Base-by-base conservation (phyloP, 2,797 vertebrate genomes). In the Selene dorsalis region DNA sequence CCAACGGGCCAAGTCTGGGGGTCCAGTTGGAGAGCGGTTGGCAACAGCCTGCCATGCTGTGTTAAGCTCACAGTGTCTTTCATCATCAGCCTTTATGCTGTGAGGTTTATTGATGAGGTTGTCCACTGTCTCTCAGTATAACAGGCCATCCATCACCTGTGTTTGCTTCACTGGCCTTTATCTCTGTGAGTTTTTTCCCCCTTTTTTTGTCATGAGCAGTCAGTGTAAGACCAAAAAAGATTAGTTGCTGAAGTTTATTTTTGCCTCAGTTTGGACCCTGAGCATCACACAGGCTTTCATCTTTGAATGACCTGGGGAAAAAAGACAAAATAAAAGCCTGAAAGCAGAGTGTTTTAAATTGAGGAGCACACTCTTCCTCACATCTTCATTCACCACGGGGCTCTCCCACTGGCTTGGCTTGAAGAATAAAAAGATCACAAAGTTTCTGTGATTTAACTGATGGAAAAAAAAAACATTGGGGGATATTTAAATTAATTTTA, bases 251-350 rank as follows among this genome's bases (percentile, higher is more conserved):
- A 88, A 82, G 70, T 77, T 79, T 84, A 56, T 70, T 50, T 77
- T 85, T 56, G 79, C 79, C 57, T 83, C 72, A 77, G 82, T 47
- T 56, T 75, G 72, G 77, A 88, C 52, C 35, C 65, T 53, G 64
- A 86, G 88, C 77, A 50, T 84, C 83, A 74, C 64, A 41, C 57
- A 78, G 28, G 86, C 92, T 93, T 91, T 91, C 64, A 91, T 92
- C 91, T 88, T 73, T 61, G 57, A 87, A 90, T 77, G 73, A 87
- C 91, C 90, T 8, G 64, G 58, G 87, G 90, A 79, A 84, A n/a
- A 88, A 81, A 71, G 45, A 79, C 58, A 83, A 89, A 93, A 87
- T 84, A 83, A 89, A 90, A 91, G 57, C 86, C 90, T 85, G 60
- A 79, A 74, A 93, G 92, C 80, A 39, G 78, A 82, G 84, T 53